Conservation (phyloP, 2,888 invertebrate species). For the Elegia similella region DNA sequence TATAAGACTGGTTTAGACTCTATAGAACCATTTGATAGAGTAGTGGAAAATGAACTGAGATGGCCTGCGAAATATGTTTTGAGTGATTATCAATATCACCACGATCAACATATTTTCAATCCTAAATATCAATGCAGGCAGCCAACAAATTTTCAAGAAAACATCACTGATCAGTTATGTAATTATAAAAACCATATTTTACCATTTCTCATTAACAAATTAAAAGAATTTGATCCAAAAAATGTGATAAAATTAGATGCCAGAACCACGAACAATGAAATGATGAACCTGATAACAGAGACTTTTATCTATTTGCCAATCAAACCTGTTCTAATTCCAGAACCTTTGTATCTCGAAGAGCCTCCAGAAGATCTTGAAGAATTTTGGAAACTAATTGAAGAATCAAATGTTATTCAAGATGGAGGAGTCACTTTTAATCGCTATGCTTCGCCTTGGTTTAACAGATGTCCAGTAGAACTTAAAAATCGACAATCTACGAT, state of each 20-base stretch:
- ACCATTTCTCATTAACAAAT: slow-evolving; percentile 71
- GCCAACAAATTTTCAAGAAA: slow-evolving; percentile 66
- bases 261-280: slow-evolving; percentile 62
- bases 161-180: slow-evolving; percentile 71
- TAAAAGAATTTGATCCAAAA: slow-evolving; percentile 78
- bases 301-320: slow-evolving; percentile 54
- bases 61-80: slow-evolving; percentile 60
- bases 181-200: slow-evolving; percentile 67
- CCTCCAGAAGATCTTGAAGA: slow-evolving; percentile 60
- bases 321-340: slow-evolving; percentile 59
- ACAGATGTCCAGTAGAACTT: slow-evolving; percentile 84
- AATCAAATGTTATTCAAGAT: slow-evolving; percentile 46
- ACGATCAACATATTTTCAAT: slow-evolving; percentile 45
- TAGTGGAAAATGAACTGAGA: slow-evolving; percentile 38
- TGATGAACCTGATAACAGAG: slow-evolving; percentile 73
- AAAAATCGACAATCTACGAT: slow-evolving; percentile 70
- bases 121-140: slow-evolving; percentile 71
- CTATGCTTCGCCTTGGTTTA: slow-evolving; percentile 80
- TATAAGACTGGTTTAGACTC: slow-evolving; percentile 41
- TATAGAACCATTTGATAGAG: slow-evolving; percentile 40
- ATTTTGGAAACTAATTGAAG: slow-evolving; percentile 61
- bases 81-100: slow-evolving; percentile 42
- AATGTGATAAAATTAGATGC: slow-evolving; percentile 82
- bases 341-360: slow-evolving; percentile 62
- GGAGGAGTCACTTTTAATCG: slow-evolving; percentile 52